These are phyloP conservation scores for Pseudochirops cupreus DNA, from an alignment of 2,797 vertebrate genomes.

Conservation along the genomic window DNA sequence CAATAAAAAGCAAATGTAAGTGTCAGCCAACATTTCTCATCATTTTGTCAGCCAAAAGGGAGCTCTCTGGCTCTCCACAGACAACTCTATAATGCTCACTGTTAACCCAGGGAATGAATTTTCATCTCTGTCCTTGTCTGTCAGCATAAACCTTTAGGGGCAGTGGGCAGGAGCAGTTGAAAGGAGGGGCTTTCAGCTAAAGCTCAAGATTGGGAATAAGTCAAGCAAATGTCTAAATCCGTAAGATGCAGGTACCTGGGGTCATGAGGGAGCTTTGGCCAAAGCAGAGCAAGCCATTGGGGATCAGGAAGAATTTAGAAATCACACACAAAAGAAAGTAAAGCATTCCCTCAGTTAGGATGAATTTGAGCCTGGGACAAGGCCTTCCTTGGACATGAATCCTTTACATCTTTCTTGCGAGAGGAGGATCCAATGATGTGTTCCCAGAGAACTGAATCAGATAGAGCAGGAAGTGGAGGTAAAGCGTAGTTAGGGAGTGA, in stretches of 20 bases:
- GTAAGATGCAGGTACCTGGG: background rate
- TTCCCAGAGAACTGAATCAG: background rate
- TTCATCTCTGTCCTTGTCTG: background rate
- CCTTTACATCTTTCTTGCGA: background rate
- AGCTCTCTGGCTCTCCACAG: background rate
- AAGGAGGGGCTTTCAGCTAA: background rate
- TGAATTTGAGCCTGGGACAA: background rate
- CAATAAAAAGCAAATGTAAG: background rate
- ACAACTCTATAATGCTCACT: background rate
- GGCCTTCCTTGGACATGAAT: background rate
- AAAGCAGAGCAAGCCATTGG: background rate
- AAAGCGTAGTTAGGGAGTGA: background rate
- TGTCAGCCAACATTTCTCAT: background rate
- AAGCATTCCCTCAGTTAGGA: background rate
- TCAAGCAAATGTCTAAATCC: background rate
- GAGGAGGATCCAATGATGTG: background rate
- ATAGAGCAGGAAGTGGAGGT: background rate
- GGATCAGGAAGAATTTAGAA: background rate
- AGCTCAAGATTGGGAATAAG: background rate
- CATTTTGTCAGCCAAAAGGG: background rate
- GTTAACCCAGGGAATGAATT: background rate
- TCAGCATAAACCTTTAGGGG: background rate
- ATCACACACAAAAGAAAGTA: background rate
- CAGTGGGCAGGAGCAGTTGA: background rate
- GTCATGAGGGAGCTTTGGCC: background rate